phyloP scores from a whole-genome alignment of 2,797 vertebrate species.

The Periophthalmus magnuspinnatus region DNA sequence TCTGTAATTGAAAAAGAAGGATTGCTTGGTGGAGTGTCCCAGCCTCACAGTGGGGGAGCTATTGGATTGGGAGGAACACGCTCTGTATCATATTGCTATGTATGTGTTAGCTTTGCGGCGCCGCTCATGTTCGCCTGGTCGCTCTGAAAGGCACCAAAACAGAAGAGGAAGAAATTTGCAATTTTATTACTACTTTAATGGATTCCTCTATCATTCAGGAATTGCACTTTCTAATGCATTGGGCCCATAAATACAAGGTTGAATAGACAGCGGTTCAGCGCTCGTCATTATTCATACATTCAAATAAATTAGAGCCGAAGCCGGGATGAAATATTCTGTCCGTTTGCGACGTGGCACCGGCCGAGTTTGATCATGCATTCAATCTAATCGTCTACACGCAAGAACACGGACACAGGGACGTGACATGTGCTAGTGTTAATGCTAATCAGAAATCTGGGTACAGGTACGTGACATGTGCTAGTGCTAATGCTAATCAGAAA shows the following conservation, averaged over 20 bases:
- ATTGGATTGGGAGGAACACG: constrained; percentile 73
- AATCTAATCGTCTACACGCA: constrained; percentile 52
- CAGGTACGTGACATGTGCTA: too few relatives aligned
- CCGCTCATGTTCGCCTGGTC: constrained; percentile 51
- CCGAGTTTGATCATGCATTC: constrained; percentile 62
- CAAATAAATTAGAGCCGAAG: constrained; percentile 71
- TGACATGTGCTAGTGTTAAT: too few relatives aligned
- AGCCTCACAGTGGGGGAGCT: constrained; percentile 64
- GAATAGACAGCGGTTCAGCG: constrained; percentile 65
- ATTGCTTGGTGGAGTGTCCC: constrained; percentile 70
- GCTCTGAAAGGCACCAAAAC: constrained; percentile 67
- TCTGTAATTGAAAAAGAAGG: constrained; percentile 77
- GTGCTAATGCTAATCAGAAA: too few relatives aligned
- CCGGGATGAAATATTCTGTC: constrained; percentile 72
- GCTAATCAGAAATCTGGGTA: too few relatives aligned
- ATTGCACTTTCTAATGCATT: constrained; percentile 72
- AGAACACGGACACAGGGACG: constrained; percentile 23
- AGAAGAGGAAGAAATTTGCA: constrained; percentile 72
- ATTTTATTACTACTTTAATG: constrained; percentile 78
- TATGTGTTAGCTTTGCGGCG: constrained; percentile 47
- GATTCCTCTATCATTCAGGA: constrained; percentile 71
- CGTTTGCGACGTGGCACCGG: constrained; percentile 58
- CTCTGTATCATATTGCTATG: constrained; percentile 67
- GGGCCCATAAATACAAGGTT: constrained; percentile 73
- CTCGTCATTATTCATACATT: constrained; percentile 76